Conservation (phyloP, 1,140 invertebrate species). For the Nasonia vitripennis region DNA sequence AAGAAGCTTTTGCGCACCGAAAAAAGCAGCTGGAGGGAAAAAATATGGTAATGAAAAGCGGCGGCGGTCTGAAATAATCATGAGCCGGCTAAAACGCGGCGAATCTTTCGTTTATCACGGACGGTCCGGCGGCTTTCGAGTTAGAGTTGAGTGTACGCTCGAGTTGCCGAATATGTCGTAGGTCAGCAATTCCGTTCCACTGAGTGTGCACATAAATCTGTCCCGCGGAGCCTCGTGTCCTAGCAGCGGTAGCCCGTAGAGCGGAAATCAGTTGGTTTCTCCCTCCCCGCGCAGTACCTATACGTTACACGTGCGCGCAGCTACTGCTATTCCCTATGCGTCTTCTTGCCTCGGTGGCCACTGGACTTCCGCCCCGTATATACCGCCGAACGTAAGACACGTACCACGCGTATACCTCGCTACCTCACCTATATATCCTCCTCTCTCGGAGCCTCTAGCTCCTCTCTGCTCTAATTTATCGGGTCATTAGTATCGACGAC, state of each 20-base stretch:
- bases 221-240: background rate
- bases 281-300: background rate
- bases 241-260: background rate
- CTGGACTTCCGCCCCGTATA: slow-evolving; percentile 33
- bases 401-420: background rate
- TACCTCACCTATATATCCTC: background rate
- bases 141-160: background rate
- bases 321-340: slow-evolving; percentile 25
- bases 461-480: slow-evolving; percentile 2
- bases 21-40: slow-evolving; percentile 16
- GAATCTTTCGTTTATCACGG: slow-evolving; percentile 46
- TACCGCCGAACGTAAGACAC: background rate
- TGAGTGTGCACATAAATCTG: slow-evolving; percentile 50
- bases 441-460: background rate
- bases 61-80: slow-evolving; percentile 46
- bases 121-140: slow-evolving; percentile 12
- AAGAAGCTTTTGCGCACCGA: background rate
- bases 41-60: slow-evolving; percentile 46
- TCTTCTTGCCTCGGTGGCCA: slow-evolving; percentile 1
- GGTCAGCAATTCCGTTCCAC: slow-evolving; percentile 53
- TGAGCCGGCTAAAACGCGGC: slow-evolving; percentile 35
- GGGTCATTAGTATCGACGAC: slow-evolving; percentile 24
- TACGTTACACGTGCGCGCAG: background rate
- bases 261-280: slow-evolving; percentile 41
- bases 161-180: slow-evolving; percentile 48